phyloP scores from a whole-genome alignment of 2,113 vertebrate species.

The Clarias magur region DNA sequence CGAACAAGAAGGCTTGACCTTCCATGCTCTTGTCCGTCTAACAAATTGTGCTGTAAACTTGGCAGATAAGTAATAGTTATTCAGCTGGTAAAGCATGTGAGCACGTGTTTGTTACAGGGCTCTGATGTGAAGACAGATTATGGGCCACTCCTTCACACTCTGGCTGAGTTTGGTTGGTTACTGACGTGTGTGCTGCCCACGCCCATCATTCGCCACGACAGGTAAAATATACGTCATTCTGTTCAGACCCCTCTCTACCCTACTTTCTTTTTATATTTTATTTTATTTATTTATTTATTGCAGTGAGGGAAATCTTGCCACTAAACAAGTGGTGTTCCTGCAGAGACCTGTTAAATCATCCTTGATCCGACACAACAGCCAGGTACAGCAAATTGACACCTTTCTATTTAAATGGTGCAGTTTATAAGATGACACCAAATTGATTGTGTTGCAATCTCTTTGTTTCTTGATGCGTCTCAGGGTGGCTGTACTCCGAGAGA shows the following conservation, averaged over 20 bases:
- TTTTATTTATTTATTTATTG: conserved; percentile 40
- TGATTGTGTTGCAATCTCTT: not conserved
- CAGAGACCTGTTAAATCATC: conserved; percentile 83
- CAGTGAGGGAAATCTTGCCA: conserved; percentile 95
- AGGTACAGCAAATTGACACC: conserved; percentile 54
- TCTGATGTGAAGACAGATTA: conserved; percentile 93
- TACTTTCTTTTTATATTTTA: not conserved
- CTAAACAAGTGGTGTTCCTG: conserved; percentile 95
- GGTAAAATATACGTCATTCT: conserved; percentile 69
- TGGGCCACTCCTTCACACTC: conserved; percentile 89
- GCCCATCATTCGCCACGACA: conserved; percentile 89
- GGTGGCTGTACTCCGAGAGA: conserved; percentile 43
- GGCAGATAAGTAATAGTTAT: not conserved
- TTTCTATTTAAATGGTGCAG: not conserved
- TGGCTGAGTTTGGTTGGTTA: conserved; percentile 97
- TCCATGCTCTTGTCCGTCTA: not conserved
- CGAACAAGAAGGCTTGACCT: not conserved
- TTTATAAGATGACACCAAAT: not conserved
- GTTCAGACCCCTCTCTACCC: not conserved
- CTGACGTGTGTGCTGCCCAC: conserved; percentile 93
- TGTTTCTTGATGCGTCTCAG: conserved; percentile 42
- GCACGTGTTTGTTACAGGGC: conserved; percentile 69
- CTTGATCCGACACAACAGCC: conserved; percentile 50
- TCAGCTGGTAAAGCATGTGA: not conserved
- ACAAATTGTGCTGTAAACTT: not conserved